Evolutionary conservation across 2,797 vertebrate species (phyloP).

Genomic region (Amniataba percoides): DNA sequence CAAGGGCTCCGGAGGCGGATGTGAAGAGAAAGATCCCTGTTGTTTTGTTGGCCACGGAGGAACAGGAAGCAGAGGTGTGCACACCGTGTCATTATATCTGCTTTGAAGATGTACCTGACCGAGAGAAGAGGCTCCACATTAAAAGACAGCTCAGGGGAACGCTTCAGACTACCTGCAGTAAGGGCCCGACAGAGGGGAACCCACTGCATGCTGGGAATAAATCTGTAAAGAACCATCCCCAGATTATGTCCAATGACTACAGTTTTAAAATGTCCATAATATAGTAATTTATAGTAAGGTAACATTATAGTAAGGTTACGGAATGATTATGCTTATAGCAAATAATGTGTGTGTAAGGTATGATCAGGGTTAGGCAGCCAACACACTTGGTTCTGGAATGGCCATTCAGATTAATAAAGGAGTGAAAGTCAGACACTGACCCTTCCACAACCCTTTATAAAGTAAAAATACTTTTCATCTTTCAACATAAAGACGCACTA

Average conservation of each 20-base stretch:
- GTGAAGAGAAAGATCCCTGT: slow-evolving; percentile 56
- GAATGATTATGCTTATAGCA: background rate
- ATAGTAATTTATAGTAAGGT: too few relatives aligned
- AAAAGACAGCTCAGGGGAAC: slow-evolving; percentile 52
- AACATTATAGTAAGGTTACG: too few relatives aligned
- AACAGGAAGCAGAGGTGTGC: slow-evolving; percentile 56
- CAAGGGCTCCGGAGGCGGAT: slow-evolving; percentile 45
- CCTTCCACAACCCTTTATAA: too few relatives aligned
- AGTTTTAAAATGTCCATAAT: background rate
- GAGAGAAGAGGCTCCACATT: slow-evolving; percentile 71
- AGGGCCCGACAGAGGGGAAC: slow-evolving; percentile 16
- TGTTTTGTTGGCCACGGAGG: slow-evolving; percentile 67
- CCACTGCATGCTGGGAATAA: slow-evolving; percentile 26
- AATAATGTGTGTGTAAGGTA: background rate
- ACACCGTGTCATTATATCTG: slow-evolving; percentile 80
- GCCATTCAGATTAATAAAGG: background rate
- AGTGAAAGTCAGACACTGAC: background rate
- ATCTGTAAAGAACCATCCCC: background rate
- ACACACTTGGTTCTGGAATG: background rate
- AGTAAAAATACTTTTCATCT: background rate
- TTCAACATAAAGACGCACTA: background rate
- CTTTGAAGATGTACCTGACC: slow-evolving; percentile 87
- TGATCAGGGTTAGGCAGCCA: background rate
- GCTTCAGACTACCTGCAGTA: slow-evolving; percentile 9
- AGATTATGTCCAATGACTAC: background rate